phyloP scores from a whole-genome alignment of 64 coral and sea anemone species.

The Actinia tenebrosa region DNA sequence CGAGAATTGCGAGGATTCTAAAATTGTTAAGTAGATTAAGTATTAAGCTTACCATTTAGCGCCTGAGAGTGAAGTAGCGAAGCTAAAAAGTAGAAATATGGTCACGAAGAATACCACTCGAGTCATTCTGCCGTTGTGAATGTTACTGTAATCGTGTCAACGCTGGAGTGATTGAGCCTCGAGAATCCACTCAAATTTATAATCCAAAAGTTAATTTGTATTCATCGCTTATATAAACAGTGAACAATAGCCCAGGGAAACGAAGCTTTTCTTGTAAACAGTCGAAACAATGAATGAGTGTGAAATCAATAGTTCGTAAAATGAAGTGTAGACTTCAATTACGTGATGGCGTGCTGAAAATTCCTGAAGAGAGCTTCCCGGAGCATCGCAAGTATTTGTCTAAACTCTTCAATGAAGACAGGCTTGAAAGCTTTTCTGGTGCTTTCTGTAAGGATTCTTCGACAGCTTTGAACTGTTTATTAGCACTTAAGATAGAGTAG shows the following conservation, averaged over 20 bases:
- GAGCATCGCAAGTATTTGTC: not conserved
- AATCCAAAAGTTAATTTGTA: conserved; percentile 10
- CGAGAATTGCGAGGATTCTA: not conserved
- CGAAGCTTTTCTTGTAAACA: conserved; percentile 4
- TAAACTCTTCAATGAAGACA: not conserved
- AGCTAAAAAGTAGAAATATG: not conserved
- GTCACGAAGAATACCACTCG: not conserved
- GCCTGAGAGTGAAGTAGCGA: not conserved
- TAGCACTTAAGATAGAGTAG: not conserved
- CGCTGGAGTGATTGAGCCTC: not conserved
- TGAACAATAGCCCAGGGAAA: not conserved
- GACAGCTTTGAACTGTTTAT: not conserved
- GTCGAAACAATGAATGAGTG: not conserved
- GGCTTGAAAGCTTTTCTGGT: not conserved
- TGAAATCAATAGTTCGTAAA: not conserved
- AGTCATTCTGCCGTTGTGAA: not conserved
- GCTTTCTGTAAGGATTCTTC: not conserved
- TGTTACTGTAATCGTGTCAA: not conserved
- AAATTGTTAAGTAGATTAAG: not conserved
- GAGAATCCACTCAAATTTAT: not conserved
- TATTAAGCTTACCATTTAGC: conserved; percentile 1
- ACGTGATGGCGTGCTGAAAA: not conserved
- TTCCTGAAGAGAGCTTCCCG: not conserved
- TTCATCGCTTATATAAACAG: conserved; percentile 13
- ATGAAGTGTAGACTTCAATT: not conserved